Conservation (phyloP, 2,888 invertebrate genomes). For the Netelia fuscicornis region DNA sequence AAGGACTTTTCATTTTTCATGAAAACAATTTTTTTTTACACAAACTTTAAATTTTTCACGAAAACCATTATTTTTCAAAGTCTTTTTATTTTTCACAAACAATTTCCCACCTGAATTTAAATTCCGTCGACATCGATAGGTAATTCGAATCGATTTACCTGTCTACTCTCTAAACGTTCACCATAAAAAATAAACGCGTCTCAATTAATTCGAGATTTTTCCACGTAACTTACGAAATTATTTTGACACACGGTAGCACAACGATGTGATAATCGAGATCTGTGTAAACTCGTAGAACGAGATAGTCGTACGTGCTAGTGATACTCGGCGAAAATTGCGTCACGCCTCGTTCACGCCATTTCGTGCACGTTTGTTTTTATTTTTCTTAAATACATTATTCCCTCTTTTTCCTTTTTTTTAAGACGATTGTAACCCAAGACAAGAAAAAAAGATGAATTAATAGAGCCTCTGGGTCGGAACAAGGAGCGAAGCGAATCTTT, state of each 20-base stretch:
- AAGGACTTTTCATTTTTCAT: too few species aligned
- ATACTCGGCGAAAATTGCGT: slow-evolving; percentile 46
- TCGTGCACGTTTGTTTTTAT: slow-evolving; percentile 24
- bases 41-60: too few species aligned
- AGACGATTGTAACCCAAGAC: slow-evolving; percentile 2
- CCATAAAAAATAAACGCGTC: not conserved
- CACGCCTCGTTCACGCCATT: slow-evolving; percentile 30
- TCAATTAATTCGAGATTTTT: slow-evolving; percentile 16
- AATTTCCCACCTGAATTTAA: not conserved
- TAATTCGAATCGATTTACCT: not conserved
- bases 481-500: slow-evolving; percentile 23
- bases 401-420: not conserved
- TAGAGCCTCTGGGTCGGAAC: slow-evolving; percentile 35
- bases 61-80: too few species aligned
- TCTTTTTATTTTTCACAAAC: not conserved
- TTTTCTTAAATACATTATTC: slow-evolving; percentile 13
- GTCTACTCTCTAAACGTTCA: not conserved
- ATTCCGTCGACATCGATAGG: not conserved
- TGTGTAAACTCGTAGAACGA: slow-evolving; percentile 28
- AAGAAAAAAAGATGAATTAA: slow-evolving; percentile 42
- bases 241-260: not conserved
- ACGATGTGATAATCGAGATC: not conserved
- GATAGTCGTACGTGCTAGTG: slow-evolving; percentile 41
- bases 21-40: too few species aligned
- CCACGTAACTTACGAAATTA: slow-evolving; percentile 31